Conservation (phyloP, 2,113 vertebrate species). For the Phainopepla nitens region DNA sequence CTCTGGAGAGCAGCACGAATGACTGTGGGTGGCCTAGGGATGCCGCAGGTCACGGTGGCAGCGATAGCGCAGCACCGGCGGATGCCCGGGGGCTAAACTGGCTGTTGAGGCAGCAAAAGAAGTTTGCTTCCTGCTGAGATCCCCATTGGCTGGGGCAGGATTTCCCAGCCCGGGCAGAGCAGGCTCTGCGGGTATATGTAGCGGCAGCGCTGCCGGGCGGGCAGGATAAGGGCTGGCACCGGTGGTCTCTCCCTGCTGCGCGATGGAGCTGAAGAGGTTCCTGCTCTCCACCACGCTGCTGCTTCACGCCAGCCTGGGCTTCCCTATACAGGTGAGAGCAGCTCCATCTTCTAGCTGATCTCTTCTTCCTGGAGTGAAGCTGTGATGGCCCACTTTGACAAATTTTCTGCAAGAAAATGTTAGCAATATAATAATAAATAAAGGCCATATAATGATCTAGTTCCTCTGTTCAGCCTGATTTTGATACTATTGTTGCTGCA, state of each 20-base stretch:
- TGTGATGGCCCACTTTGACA: neutral
- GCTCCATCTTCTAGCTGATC: neutral
- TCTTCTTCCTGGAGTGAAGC: neutral
- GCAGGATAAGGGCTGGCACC: neutral
- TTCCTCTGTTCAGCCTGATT: neutral
- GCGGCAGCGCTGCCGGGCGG: neutral
- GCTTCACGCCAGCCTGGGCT: neutral
- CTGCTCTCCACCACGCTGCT: neutral
- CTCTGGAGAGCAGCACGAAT: neutral
- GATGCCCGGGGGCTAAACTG: conserved; percentile 9
- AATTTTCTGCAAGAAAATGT: neutral
- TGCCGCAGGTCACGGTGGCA: neutral
- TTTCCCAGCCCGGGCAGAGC: neutral
- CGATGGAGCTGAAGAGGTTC: neutral
- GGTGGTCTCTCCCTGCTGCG: neutral
- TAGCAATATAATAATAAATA: neutral
- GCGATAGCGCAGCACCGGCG: neutral
- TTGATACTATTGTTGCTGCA: neutral
- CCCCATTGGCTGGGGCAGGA: conserved; percentile 15
- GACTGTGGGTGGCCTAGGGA: neutral
- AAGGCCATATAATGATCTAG: neutral
- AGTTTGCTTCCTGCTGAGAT: neutral
- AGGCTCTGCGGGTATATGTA: conserved; percentile 41
- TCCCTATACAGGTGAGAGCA: conserved; percentile 48
- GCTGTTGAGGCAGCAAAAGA: neutral